Conservation (phyloP, 2,113 vertebrate species). For the Turdus rufiventris region DNA sequence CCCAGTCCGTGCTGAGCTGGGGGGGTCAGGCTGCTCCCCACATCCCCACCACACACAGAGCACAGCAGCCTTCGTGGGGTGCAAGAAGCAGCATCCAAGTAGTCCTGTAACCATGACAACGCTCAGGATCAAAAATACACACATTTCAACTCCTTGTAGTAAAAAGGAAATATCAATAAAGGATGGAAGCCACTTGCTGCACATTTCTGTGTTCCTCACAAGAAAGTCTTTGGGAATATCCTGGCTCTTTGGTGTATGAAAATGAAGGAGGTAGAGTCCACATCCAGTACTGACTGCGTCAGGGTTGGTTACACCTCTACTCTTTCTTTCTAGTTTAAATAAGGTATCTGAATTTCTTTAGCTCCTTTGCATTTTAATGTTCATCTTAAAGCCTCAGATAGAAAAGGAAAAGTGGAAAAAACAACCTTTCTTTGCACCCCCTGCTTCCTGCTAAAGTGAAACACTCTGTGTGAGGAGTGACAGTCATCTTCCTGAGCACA, state of each 20-base stretch:
- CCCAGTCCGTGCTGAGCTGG: background rate
- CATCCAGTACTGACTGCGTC: background rate
- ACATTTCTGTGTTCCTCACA: background rate
- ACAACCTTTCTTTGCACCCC: background rate
- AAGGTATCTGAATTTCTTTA: background rate
- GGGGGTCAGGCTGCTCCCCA: background rate
- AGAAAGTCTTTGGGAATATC: constrained; percentile 9
- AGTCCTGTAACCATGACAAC: constrained; percentile 51
- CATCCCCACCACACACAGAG: background rate
- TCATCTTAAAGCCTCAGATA: constrained; percentile 25
- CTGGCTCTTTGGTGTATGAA: background rate
- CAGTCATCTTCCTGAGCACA: constrained; percentile 37
- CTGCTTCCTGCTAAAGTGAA: constrained; percentile 28
- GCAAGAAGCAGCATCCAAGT: constrained; percentile 4
- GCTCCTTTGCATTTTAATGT: constrained; percentile 3
- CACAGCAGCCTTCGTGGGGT: background rate
- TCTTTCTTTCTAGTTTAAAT: background rate
- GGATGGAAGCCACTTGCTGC: background rate
- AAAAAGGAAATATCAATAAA: constrained; percentile 32
- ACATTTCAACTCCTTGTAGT: constrained; percentile 19
- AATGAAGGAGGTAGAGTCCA: background rate
- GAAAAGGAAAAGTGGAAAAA: background rate
- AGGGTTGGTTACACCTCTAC: background rate
- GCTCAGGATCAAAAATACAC: constrained; percentile 18
- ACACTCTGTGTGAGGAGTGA: constrained; percentile 30